Conservation (phyloP, 2,888 invertebrate species). For the Neocrepidodera transversa region DNA sequence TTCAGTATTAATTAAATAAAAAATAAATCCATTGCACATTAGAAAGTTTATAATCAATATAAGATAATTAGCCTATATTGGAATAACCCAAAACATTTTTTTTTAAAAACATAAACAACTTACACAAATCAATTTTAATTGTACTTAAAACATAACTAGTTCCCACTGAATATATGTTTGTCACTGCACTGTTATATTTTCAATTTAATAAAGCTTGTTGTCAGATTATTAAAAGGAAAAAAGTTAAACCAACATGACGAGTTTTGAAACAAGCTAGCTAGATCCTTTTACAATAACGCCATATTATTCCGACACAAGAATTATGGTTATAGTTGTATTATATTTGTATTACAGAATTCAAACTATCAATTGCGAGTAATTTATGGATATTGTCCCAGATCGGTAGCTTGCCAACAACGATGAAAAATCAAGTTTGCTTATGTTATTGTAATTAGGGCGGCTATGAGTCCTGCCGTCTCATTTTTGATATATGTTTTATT, state of each 20-base stretch:
- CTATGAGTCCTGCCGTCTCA: conserved; percentile 33
- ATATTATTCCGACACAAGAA: conserved; percentile 28
- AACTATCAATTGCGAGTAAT: conserved; percentile 37
- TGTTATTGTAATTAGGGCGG: conserved; percentile 41
- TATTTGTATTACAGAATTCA: conserved; percentile 41
- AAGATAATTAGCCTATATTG: too few relatives aligned
- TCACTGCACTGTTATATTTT: too few relatives aligned
- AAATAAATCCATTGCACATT: too few relatives aligned
- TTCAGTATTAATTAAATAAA: too few relatives aligned
- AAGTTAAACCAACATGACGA: neutral
- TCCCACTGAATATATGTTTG: too few relatives aligned
- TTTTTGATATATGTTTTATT: conserved; percentile 39
- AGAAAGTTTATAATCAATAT: too few relatives aligned
- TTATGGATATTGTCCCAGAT: conserved; percentile 36
- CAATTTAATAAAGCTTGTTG: neutral
- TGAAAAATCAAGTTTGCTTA: conserved; percentile 36
- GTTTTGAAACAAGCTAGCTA: neutral
- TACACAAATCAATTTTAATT: too few relatives aligned
- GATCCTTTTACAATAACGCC: conserved; percentile 11
- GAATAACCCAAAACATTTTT: too few relatives aligned
- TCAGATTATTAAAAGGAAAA: neutral
- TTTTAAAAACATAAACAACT: too few relatives aligned
- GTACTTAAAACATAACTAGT: too few relatives aligned
- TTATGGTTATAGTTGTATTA: conserved; percentile 36
- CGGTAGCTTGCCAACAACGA: conserved; percentile 35